A percentile compares a stretch with the other conserved stretches of the same genome.
phyloP scores from a whole-genome alignment of 2,113 vertebrate species.

The Cyanoramphus novaezelandiae region DNA sequence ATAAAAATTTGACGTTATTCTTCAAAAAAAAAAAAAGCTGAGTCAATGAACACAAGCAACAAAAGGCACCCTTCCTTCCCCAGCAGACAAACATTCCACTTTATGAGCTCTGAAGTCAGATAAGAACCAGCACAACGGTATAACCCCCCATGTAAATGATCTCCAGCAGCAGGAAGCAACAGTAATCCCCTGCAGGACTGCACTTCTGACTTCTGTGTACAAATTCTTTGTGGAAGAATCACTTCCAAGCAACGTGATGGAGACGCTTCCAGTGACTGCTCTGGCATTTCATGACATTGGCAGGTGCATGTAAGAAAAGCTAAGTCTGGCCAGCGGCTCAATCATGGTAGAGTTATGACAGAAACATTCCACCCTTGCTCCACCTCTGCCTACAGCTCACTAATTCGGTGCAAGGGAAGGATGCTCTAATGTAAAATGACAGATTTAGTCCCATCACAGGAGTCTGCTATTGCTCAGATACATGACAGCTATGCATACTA shows the following conservation, averaged over 20 bases:
- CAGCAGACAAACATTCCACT: not conserved
- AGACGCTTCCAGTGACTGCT: not conserved
- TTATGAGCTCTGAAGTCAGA: not conserved
- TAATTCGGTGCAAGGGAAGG: accelerated
- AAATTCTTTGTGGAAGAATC: not conserved
- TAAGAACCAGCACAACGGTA: not conserved
- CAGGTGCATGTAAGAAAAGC: not conserved
- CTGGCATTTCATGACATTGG: not conserved
- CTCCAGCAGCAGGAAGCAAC: not conserved
- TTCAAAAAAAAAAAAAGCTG: not conserved
- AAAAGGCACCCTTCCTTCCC: not conserved
- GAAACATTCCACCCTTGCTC: not conserved
- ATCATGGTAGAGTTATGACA: not conserved
- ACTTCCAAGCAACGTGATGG: not conserved
- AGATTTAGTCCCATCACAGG: not conserved
- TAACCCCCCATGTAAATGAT: not conserved
- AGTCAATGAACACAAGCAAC: not conserved
- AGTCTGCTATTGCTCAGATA: not conserved
- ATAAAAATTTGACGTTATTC: not conserved
- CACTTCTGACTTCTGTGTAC: not conserved
- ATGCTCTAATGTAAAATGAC: not conserved
- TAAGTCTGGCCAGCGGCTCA: not conserved
- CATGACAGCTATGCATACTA: not conserved
- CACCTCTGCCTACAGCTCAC: not conserved
- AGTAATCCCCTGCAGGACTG: not conserved